Conservation (phyloP, 2,113 vertebrate genomes). For the Amblyornis subalaris region DNA sequence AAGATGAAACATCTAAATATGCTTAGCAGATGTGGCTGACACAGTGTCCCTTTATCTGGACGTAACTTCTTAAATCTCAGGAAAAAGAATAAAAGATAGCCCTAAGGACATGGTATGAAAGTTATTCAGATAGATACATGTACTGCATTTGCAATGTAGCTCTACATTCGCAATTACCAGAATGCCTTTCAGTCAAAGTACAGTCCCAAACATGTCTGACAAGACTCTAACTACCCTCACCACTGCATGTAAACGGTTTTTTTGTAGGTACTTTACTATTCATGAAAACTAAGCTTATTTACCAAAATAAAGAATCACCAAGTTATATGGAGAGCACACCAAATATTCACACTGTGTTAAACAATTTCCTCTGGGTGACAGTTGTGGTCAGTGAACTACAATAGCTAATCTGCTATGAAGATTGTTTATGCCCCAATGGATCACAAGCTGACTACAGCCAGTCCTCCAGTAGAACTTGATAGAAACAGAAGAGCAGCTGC, state of each 20-base stretch:
- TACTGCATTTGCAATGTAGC: not conserved
- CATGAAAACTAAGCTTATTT: not conserved
- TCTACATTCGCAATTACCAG: not conserved
- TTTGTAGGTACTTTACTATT: not conserved
- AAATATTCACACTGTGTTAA: slow-evolving; percentile 43
- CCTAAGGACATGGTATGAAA: not conserved
- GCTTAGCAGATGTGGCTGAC: not conserved
- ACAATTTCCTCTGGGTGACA: slow-evolving; percentile 39
- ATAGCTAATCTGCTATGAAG: slow-evolving; percentile 25
- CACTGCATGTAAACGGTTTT: not conserved
- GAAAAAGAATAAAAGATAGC: not conserved
- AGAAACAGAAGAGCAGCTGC: not conserved
- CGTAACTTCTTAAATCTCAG: not conserved
- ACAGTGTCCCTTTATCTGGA: not conserved
- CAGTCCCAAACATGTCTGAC: not conserved
- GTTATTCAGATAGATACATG: not conserved
- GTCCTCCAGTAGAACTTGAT: not conserved
- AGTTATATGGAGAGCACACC: not conserved
- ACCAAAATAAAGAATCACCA: not conserved
- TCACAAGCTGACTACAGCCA: slow-evolving; percentile 6
- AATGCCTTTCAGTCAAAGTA: not conserved
- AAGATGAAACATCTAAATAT: not conserved
- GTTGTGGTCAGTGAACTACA: slow-evolving; percentile 43
- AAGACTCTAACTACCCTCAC: not conserved
- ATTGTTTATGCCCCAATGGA: slow-evolving; percentile 7